These are phyloP conservation scores for Bhutanitis thaidina DNA, from an alignment of 2,888 invertebrate species.

Conservation along the genomic window DNA sequence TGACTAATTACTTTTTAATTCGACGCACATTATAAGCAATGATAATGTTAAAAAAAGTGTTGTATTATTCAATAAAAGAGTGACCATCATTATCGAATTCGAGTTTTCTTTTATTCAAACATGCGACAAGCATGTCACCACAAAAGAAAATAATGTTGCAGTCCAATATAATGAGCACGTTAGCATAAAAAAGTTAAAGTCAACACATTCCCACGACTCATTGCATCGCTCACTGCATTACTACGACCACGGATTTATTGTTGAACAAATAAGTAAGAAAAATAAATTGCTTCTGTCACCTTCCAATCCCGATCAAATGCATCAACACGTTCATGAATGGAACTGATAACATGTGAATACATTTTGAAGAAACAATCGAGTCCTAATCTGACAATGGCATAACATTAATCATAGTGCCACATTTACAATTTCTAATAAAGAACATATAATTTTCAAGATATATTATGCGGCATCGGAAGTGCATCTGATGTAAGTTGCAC, in stretches of 20 bases:
- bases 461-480: too few relatives aligned
- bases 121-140: too few relatives aligned
- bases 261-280: constrained; percentile 48
- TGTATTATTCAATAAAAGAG: too few relatives aligned
- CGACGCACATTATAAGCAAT: too few relatives aligned
- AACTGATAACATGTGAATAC: constrained; percentile 19
- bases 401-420: constrained; percentile 15
- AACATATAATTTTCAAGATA: too few relatives aligned
- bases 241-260: constrained; percentile 53
- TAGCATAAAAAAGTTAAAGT: background rate
- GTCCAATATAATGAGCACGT: background rate
- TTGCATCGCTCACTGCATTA: constrained; percentile 21
- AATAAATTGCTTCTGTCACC: constrained; percentile 59
- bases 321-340: constrained; percentile 40
- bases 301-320: constrained; percentile 50
- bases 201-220: background rate
- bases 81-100: too few relatives aligned
- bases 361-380: constrained; percentile 17
- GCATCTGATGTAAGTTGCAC: too few relatives aligned
- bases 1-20: too few relatives aligned
- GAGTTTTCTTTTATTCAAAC: too few relatives aligned
- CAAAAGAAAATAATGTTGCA: too few relatives aligned
- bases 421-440: constrained; percentile 5
- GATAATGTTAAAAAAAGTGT: too few relatives aligned
- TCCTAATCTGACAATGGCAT: constrained; percentile 13